A percentile compares a stretch with the other conserved stretches of the same genome.
These are phyloP conservation scores for Danaus plexippus DNA, from an alignment of 1,140 invertebrate species.

Conservation along the genomic window DNA sequence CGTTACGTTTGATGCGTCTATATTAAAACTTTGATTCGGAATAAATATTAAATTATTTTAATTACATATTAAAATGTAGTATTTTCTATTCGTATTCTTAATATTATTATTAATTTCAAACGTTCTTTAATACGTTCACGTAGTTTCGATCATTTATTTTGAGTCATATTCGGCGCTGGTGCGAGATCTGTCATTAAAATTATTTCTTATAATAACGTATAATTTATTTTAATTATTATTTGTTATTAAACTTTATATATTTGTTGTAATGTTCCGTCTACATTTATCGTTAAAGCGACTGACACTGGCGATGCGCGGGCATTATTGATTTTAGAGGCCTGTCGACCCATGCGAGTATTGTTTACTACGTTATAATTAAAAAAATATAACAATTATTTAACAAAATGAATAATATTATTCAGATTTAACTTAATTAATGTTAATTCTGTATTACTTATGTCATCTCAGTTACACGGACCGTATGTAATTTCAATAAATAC, in stretches of 20 bases:
- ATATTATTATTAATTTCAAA: no score
- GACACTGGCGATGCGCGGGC: conserved; percentile 39
- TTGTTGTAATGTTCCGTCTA: conserved; percentile 26
- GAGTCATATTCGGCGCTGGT: no score
- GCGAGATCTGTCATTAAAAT: no score
- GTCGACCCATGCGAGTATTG: conserved; percentile 27
- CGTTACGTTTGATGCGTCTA: no score
- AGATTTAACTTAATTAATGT: neutral
- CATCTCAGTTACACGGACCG: neutral
- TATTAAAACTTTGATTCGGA: no score
- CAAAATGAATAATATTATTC: conserved; percentile 3
- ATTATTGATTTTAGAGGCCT: conserved; percentile 54
- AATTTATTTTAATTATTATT: conserved; percentile 7
- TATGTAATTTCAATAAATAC: neutral
- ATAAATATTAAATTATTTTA: no score
- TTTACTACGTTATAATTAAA: conserved; percentile 24
- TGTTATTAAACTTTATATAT: conserved; percentile 4
- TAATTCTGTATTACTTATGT: conserved; percentile 2
- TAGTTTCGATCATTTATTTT: no score
- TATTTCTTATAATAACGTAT: neutral
- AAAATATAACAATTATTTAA: neutral
- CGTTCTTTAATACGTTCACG: no score
- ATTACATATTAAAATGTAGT: no score
- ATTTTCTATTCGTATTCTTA: no score
- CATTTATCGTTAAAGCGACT: conserved; percentile 19